Conservation (phyloP, 2,797 vertebrate species). For the Rhinophrynus dorsalis region DNA sequence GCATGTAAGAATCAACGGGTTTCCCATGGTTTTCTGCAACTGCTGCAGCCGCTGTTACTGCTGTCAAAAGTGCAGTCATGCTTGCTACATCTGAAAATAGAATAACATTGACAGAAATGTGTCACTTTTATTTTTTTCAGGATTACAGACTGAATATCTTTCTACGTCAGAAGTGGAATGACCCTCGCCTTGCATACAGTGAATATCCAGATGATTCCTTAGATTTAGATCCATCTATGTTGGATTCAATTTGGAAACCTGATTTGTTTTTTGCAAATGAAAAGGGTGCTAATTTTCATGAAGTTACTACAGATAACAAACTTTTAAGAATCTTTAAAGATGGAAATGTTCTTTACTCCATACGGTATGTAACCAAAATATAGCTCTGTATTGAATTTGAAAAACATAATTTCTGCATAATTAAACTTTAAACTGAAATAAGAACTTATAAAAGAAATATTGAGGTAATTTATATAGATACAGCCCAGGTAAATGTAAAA, state of each 20-base stretch:
- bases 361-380: conserved; percentile 73
- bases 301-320: conserved; percentile 96
- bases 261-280: conserved; percentile 97
- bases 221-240: conserved; percentile 93
- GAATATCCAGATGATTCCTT: conserved; percentile 96
- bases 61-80: too few relatives aligned
- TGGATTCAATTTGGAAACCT: conserved; percentile 97
- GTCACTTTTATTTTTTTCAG: conserved; percentile 67
- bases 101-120: too few relatives aligned
- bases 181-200: conserved; percentile 88
- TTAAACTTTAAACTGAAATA: too few relatives aligned
- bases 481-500: too few relatives aligned
- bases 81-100: too few relatives aligned
- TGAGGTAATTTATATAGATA: too few relatives aligned
- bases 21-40: too few relatives aligned
- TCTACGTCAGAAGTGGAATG: conserved; percentile 95
- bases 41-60: too few relatives aligned
- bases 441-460: too few relatives aligned
- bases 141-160: conserved; percentile 97
- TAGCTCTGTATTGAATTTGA: too few relatives aligned
- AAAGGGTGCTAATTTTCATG: conserved; percentile 96
- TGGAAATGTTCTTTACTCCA: conserved; percentile 93
- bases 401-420: too few relatives aligned
- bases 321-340: conserved; percentile 94
- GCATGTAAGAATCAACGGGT: too few relatives aligned